Conservation (phyloP, 2,888 invertebrate species). For the Diadromus collaris region DNA sequence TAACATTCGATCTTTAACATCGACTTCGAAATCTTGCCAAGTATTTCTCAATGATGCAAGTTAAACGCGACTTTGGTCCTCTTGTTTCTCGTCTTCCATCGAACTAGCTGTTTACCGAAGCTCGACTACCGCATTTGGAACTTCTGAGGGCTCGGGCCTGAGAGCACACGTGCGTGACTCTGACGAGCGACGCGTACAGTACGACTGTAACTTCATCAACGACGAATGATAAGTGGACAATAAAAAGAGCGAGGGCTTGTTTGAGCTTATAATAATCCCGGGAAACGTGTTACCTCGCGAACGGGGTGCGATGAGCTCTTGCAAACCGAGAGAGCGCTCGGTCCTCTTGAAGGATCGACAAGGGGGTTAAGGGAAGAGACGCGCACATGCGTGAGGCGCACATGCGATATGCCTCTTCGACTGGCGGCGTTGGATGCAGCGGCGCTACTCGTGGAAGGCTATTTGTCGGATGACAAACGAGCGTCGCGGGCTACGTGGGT, state of each 20-base stretch:
- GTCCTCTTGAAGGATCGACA: slow-evolving; percentile 49
- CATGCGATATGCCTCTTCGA: slow-evolving; percentile 55
- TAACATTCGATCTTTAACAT: not conserved
- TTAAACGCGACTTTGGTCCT: not conserved
- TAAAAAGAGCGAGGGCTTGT: slow-evolving; percentile 41
- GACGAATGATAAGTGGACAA: slow-evolving; percentile 48
- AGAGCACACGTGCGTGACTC: slow-evolving; percentile 57
- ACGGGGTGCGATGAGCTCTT: slow-evolving; percentile 35
- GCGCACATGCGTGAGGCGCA: slow-evolving; percentile 45
- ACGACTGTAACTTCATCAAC: slow-evolving; percentile 57
- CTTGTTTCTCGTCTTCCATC: not conserved
- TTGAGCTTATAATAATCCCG: slow-evolving; percentile 45
- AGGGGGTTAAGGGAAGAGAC: slow-evolving; percentile 54
- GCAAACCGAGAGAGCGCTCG: slow-evolving; percentile 39
- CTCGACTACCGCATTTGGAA: not conserved
- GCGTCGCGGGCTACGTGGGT: slow-evolving; percentile 79
- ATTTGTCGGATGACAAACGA: slow-evolving; percentile 80
- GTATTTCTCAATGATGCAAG: not conserved
- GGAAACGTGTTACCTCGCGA: slow-evolving; percentile 37
- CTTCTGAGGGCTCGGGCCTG: not conserved
- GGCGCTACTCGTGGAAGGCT: slow-evolving; percentile 71
- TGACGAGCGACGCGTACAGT: slow-evolving; percentile 17
- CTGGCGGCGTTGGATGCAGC: slow-evolving; percentile 55
- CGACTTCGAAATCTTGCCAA: not conserved
- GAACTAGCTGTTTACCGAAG: not conserved